Evolutionary conservation across 2,113 vertebrate species (phyloP), one percentile per base, ranked within the genome.

Genomic region (Pseudolaguvia tuberculata): DNA sequence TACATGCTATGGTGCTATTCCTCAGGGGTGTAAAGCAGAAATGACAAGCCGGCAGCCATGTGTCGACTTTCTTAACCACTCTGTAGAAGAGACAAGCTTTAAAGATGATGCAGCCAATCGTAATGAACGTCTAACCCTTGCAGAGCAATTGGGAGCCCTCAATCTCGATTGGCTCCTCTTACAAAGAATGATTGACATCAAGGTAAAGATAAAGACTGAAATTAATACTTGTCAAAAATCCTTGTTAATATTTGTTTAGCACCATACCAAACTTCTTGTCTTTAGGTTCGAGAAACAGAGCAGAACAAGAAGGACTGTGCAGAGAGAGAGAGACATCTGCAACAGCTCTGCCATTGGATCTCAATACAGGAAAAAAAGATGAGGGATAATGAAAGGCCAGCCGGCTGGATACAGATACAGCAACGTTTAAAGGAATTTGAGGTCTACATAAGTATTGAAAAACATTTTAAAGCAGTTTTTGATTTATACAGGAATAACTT

Each of bases 61-160:
- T 1, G 87, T 96, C 0, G 94, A 98, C 73, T 94, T 91, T 78
- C 90, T 98, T 71, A 94, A 93, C 84, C 92, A 97, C 86, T 92
- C 93, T 0, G 82, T 92, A 25, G 88, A 92, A 77, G 91, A 89
- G 82, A 79, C 86, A 57, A 84, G 85, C 65, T 91, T 85, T 59
- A 86, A 79, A 10, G 90, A 94, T 0, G 83, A 91, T 18, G 86
- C 89, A 75, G 87, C 88, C 78, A 88, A 88, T 50, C 78, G 88
- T 4, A 90, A 88, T 0, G 88, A 96, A 8, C 87, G 84, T n/a
- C 93, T 90, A 0, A 82, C 83, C 50, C 92, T 94, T 74, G 92
- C 94, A 0, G 96, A 98, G 83, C 86, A 83, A 59, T 89, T 97
- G 0, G 94, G 95, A 0, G 88, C 87, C 58, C 83, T 94, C 85